Percentiles rank a stretch among this genome's conserved stretches.
Conservation (phyloP, 2,888 invertebrate species). For the Junonia oenone region DNA sequence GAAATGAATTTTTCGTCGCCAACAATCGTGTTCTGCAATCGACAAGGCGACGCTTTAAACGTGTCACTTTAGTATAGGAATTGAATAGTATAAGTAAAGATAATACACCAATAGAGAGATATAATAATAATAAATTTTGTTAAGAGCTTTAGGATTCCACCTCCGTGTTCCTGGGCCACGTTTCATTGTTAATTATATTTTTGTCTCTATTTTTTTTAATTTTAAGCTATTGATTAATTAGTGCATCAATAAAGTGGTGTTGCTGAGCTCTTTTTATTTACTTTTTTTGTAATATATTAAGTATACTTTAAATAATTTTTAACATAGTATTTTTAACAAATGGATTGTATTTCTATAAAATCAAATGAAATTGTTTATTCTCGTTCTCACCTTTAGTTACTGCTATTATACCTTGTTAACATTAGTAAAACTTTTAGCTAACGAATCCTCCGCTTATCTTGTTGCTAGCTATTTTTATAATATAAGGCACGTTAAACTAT, state of each 20-base stretch:
- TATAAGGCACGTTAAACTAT: neutral
- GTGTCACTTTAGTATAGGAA: slow-evolving; percentile 69
- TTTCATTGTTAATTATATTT: slow-evolving; percentile 49
- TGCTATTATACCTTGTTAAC: slow-evolving; percentile 33
- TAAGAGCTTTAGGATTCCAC: slow-evolving; percentile 63
- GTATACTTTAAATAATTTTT: slow-evolving; percentile 49
- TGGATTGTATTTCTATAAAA: neutral
- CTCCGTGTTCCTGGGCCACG: slow-evolving; percentile 60
- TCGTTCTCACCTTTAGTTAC: neutral
- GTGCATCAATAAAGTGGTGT: slow-evolving; percentile 44
- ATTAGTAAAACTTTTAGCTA: slow-evolving; percentile 35
- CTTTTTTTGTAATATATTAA: slow-evolving; percentile 61
- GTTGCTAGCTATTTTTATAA: slow-evolving; percentile 3
- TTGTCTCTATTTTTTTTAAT: slow-evolving; percentile 44
- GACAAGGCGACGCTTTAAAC: slow-evolving; percentile 30
- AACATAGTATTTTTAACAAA: neutral
- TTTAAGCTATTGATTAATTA: slow-evolving; percentile 51
- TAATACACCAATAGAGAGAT: slow-evolving; percentile 67
- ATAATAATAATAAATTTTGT: slow-evolving; percentile 55
- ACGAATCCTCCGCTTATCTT: neutral
- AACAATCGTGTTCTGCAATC: slow-evolving; percentile 4
- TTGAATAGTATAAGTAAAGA: slow-evolving; percentile 73
- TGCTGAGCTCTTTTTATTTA: slow-evolving; percentile 62
- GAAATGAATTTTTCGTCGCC: slow-evolving; percentile 12
- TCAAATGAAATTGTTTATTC: neutral